Evolutionary conservation across 1,140 invertebrate species (phyloP), one percentile per base, ranked within the genome.

Genomic region (Lepeophtheirus salmonis): DNA sequence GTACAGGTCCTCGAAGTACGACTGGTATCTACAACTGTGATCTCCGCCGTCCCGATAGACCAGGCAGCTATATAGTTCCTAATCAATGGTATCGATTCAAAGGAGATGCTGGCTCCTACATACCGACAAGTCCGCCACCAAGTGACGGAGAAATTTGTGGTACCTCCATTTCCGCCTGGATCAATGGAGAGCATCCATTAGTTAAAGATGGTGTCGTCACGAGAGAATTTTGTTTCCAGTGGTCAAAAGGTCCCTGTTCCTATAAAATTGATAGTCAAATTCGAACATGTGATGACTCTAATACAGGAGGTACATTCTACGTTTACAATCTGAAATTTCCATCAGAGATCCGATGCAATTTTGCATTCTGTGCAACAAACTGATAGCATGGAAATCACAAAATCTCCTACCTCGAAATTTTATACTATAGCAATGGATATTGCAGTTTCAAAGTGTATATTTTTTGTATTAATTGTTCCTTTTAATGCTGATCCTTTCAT

Each of bases 71-170:
- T n/a, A 41, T 41, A 41, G 30, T n/a, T n/a, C 30, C 30, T n/a
- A 41, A n/a, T 41, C 30, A 41, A n/a, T 16, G 63, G 61, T 57
- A 18, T 62, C 61, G 52, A 1, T 54, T 54, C 52, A 14, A 54
- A 13, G 52, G 23, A 3, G n/a, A n/a, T 13, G 52, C 52, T 4
- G 56, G 52, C 14, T 59, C 30, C 23, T 50, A 4, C 24, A 10
- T 54, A 4, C 26, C 56, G 1, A 58, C 56, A 18, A 20, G 18
- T 20, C 18, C 2, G 48, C 26, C 56, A 3, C 3, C 1, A 23
- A 2, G 10, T 3, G 52, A 54, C 2, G 23, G 30, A 25, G 16
- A 50, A n/a, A 41, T 58, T 58, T 54, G 25, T 12, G 25, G 30
- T 2, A 17, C 56, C 1, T 53, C 50, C 3, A 58, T 54, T 14